Evolutionary conservation across 2,113 vertebrate genomes (phyloP).

Genomic region (Antigone vipio): DNA sequence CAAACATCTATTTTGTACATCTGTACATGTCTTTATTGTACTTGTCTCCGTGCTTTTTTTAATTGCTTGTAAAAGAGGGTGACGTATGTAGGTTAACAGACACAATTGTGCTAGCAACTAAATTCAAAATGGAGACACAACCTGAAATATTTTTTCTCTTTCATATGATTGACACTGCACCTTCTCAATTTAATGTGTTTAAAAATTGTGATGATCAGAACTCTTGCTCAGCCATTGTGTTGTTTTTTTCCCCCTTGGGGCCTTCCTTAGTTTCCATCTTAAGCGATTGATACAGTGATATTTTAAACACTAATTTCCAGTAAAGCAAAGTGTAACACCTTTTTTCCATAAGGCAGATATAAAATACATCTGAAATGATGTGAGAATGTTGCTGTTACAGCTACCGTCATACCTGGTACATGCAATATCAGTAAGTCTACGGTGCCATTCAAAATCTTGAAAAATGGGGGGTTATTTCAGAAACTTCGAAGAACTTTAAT

Average conservation of each 20-base stretch:
- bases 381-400: background rate
- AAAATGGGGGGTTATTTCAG: background rate
- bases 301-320: background rate
- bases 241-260: background rate
- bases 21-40: background rate
- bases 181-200: background rate
- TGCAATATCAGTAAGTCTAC: background rate
- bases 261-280: background rate
- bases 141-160: background rate
- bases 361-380: background rate
- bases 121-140: background rate
- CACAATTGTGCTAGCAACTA: background rate
- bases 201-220: background rate
- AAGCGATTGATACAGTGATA: background rate
- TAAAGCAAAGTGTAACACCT: rapidly evolving
- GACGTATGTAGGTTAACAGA: background rate
- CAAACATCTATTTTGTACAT: background rate
- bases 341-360: background rate
- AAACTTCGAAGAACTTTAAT: background rate
- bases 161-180: background rate
- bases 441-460: background rate
- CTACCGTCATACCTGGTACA: background rate
- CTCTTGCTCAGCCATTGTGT: background rate
- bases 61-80: background rate
- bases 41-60: background rate